Base-by-base conservation (phyloP, 1,140 invertebrate genomes). In the Drosophila fuyamai region DNA sequence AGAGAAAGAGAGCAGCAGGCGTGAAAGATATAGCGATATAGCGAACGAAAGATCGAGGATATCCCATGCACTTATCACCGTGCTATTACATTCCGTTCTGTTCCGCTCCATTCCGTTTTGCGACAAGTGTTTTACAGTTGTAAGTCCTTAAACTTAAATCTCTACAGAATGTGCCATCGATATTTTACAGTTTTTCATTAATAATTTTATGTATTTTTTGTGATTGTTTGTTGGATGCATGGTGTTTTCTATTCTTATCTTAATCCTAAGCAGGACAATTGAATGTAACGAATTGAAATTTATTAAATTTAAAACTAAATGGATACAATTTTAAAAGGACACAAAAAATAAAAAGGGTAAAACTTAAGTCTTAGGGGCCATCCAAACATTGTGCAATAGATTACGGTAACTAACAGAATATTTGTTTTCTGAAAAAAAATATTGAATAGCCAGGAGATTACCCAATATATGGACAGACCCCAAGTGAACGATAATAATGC, bases 111-210 rank as follows among this genome's bases (percentile, higher is more conserved):
- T 8, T 46, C 12, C 23, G 23, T 40, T 29, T 13, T 53, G 59
- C 53, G 40, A 41, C 35, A 16, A 43, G 46, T 41, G 29, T 63
- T 50, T 67, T 65, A 66, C 36, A 67, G 29, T 32, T 66, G 41
- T 40, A 56, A 71, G 68, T 58, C 50, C 68, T 71, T 58, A 72
- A 38, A 38, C 44, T 66, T 58, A 57, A 48, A 43, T 71, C 44
- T 41, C 68, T 71, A 72, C 53, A 72, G 53, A 71, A 71, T 71
- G 65, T 57, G 44, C 53, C 36, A 71, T 55, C 53, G 53, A 68
- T 71, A 65, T 29, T 35, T 38, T 58, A 50, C 35, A 70, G 38
- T 59, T 47, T 57, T 57, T 71, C 29, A 41, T 48, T 58, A 7
- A 29, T 72, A 35, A 12, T 36, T 70, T 35, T 16, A 40, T 57